Base-by-base conservation (phyloP, 2,888 invertebrate genomes). In the Campoplex nolae region DNA sequence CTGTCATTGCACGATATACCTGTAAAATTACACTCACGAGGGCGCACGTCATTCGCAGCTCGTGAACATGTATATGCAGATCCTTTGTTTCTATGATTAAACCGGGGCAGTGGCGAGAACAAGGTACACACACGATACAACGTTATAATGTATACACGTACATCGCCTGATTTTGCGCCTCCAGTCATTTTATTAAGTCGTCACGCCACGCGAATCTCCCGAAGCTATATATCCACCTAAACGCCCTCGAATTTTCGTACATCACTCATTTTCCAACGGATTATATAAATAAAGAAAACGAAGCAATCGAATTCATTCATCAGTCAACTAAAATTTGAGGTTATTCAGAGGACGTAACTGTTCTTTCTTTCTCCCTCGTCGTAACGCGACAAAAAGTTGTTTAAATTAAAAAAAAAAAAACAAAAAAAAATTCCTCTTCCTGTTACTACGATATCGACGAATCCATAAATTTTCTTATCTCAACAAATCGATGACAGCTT, bases 51-150 rank as follows among this genome's bases (percentile, higher is more conserved):
- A 82, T 75, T 67, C 56, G 82, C 68, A 75, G 68, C 82, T 68
- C 32, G 23, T 67, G 45, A 32, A 82, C 67, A 56, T 58, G 45
- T 68, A 45, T 51, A 73, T 73, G 3, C 18, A 28, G 13, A 1
- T 45, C 75, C 71, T 73, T 80, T 80, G 80, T 80, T 73, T 80
- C 73, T 62, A 73, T 80, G 51, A 80, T 80, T 80, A 73, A 80
- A 80, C 70, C 62, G 42, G 0, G 23, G 48, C 80, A 65, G 62
- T 45, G 58, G 32, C 58, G 71, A 71, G 35, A 71, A 65, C 23
- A 35, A 80, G 13, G 16, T 42, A 62, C 16, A 35, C 45, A 62
- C 18, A 13, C 16, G 32, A 62, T 32, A 32, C 62, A 62, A 58
- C 13, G 45, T 28, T 38, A 11, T 58, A 11, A 6, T 1, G 1